Conservation (phyloP, 2,113 vertebrate species). For the Calonectris borealis region DNA sequence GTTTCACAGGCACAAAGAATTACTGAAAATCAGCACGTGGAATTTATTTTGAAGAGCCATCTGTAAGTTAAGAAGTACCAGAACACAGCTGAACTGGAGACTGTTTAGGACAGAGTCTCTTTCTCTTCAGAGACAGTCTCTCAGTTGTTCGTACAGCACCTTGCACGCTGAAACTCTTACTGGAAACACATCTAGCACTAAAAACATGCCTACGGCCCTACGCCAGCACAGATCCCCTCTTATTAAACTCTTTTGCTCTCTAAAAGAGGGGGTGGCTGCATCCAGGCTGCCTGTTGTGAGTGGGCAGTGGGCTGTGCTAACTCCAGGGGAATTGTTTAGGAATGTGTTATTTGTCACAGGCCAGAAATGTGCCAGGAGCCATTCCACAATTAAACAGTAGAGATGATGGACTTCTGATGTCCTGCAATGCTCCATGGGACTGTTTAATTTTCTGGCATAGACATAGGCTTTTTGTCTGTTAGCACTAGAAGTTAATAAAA, state of each 20-base stretch:
- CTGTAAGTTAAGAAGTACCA: neutral
- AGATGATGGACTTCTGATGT: neutral
- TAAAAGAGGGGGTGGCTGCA: neutral
- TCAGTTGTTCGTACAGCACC: neutral
- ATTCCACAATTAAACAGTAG: neutral
- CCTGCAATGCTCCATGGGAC: neutral
- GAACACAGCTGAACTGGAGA: neutral
- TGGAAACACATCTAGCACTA: neutral
- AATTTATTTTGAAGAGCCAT: neutral
- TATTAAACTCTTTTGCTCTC: neutral
- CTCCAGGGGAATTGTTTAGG: neutral
- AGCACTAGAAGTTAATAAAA: neutral
- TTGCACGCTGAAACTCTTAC: neutral
- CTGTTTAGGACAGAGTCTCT: neutral
- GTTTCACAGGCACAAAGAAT: neutral
- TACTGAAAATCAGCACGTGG: neutral
- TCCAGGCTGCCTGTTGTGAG: neutral
- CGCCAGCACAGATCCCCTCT: neutral
- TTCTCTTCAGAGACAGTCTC: neutral
- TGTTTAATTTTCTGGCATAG: neutral
- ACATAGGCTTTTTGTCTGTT: neutral
- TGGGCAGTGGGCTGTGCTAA: neutral
- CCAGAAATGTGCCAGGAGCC: neutral
- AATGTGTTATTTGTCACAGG: neutral
- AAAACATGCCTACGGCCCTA: neutral